phyloP scores from a whole-genome alignment of 2,888 invertebrate genomes.

The Drosophila villosipedis region DNA sequence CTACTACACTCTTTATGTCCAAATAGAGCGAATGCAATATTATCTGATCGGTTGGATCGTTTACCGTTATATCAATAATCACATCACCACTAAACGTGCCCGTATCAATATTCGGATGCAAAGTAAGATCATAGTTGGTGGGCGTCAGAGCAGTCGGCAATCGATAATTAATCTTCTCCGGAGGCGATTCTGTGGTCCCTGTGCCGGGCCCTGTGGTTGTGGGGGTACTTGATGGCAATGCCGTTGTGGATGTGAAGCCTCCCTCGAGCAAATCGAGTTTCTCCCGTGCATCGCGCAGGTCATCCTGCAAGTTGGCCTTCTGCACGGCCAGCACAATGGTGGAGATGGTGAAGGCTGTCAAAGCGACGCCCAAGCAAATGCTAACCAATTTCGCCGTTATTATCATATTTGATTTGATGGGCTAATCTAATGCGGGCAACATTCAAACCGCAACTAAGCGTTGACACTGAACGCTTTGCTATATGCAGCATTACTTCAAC shows the following conservation, averaged over 20 bases:
- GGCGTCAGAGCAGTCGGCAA: conserved; percentile 88
- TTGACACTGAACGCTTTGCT: conserved; percentile 9
- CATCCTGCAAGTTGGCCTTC: conserved; percentile 77
- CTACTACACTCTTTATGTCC: conserved; percentile 77
- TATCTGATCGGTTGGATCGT: conserved; percentile 85
- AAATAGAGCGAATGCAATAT: conserved; percentile 88
- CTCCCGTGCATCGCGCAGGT: conserved; percentile 72
- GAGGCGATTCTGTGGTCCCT: conserved; percentile 7
- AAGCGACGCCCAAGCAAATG: conserved; percentile 76
- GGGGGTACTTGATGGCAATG: not conserved
- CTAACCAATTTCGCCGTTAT: conserved; percentile 78
- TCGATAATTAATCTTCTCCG: conserved; percentile 83
- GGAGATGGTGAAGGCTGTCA: conserved; percentile 86
- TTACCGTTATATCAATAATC: conserved; percentile 85
- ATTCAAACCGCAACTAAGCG: conserved; percentile 62
- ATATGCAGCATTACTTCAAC: conserved; percentile 33
- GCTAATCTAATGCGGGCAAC: conserved; percentile 51
- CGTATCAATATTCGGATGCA: conserved; percentile 88
- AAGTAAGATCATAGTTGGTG: conserved; percentile 88
- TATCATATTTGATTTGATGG: conserved; percentile 66
- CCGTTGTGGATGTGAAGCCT: conserved; percentile 47
- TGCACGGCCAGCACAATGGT: conserved; percentile 87
- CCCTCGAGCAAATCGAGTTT: conserved; percentile 74
- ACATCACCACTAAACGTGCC: conserved; percentile 87
- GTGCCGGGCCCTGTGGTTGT: not conserved